Evolutionary conservation across 1,140 invertebrate genomes (phyloP), one percentile per base, ranked within the genome.

Genomic region (Ooceraea biroi): DNA sequence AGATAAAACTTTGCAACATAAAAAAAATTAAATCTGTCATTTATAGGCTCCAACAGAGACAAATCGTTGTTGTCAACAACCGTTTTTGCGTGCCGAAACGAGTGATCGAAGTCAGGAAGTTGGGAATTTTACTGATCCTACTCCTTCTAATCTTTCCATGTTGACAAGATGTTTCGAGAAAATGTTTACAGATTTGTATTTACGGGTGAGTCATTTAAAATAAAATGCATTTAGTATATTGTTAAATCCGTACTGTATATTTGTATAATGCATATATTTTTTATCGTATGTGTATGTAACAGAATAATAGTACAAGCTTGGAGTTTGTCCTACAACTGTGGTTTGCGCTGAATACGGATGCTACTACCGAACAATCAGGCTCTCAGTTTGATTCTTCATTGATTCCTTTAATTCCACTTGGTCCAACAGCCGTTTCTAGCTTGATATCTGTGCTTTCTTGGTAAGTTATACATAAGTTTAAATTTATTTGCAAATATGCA

Each of bases 251-350:
- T n/a, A n/a, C n/a, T 48, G 12, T 36, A 41, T 36, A 61, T 48
- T 30, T 36, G 25, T 44, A 44, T 41, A 25, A 77, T 41, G 0
- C 3, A 52, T 52, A 22, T 69, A 76, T 85, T 73, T 61, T 69
- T 78, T n/a, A 73, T 44, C 57, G 50, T 78, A 25, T 44, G 63
- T 78, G 0, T 30, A 52, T 22, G 7, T n/a, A 83, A 86, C 71
- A 94, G 91, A 92, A 88, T n/a, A 91, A 91, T 3, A 94, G 94
- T 72, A 96, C 96, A 27, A 96, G 97, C 91, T 95, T 98, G 90
- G 97, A 98, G 93, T 95, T 97, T 87, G 95, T 98, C 55, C 94
- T 98, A 5, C 97, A 98, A 74, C 94, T 98, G 76, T 98, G 98
- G 98, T 94, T 98, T 55, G 98, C 97, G 1, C 92, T 98, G 58